A percentile compares a stretch with the other conserved stretches of the same genome.
Conservation (phyloP, 2,113 vertebrate species). For the Larimichthys crocea region DNA sequence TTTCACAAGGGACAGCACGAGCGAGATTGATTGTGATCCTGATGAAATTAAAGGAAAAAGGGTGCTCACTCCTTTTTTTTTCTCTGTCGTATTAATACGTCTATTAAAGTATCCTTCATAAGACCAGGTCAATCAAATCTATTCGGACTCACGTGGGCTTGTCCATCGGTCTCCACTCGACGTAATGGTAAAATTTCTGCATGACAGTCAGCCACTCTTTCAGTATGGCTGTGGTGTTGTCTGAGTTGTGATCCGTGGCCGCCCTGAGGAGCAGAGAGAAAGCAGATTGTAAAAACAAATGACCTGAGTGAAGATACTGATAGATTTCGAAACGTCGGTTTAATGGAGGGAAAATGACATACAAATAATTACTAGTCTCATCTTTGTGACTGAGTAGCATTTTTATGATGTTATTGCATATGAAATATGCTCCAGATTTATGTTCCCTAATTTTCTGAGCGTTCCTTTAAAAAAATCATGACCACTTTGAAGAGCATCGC, state of each 20-base stretch:
- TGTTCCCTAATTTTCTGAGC: neutral
- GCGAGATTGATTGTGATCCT: neutral
- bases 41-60: neutral
- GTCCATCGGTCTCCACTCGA: constrained; percentile 89
- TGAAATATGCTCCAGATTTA: neutral
- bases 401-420: neutral
- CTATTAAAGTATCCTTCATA: neutral
- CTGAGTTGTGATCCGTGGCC: constrained; percentile 92
- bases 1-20: neutral
- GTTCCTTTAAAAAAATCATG: neutral
- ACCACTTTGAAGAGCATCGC: neutral
- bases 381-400: neutral
- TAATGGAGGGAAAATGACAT: neutral
- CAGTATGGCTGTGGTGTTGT: constrained; percentile 91
- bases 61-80: neutral
- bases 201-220: constrained; percentile 90
- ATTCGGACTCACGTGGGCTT: constrained; percentile 86
- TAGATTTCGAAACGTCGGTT: neutral
- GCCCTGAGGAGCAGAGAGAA: constrained; percentile 83
- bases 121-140: neutral
- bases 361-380: neutral
- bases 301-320: neutral
- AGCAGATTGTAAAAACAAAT: constrained; percentile 10
- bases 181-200: constrained; percentile 87
- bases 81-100: neutral